These are phyloP conservation scores for Andrena camellia DNA, from an alignment of 2,888 invertebrate genomes.

Conservation along the genomic window DNA sequence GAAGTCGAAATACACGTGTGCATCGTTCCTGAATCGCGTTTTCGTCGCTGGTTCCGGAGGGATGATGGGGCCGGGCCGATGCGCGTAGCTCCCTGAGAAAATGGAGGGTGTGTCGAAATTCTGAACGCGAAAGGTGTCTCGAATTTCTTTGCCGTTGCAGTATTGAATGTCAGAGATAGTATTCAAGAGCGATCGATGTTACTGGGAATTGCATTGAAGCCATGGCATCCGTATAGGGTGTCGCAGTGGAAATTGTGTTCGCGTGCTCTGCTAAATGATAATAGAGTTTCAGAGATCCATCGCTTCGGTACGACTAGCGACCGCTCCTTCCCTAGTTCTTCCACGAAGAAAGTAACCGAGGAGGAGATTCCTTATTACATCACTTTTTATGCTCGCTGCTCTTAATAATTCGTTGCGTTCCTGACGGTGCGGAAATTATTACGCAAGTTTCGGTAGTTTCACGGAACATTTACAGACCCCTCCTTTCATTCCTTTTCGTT, in stretches of 20 bases:
- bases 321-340: not conserved
- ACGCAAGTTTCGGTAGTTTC: constrained; percentile 40
- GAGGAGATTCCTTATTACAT: not conserved
- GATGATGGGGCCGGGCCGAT: not conserved
- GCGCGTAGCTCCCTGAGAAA: not conserved
- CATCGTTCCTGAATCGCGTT: constrained; percentile 16
- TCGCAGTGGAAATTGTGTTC: not conserved
- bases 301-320: not conserved
- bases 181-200: not conserved
- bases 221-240: too few species aligned
- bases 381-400: not conserved
- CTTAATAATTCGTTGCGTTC: constrained; percentile 40
- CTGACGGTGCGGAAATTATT: constrained; percentile 37
- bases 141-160: not conserved
- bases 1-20: constrained; percentile 20
- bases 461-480: constrained; percentile 14
- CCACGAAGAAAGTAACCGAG: not conserved
- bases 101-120: constrained; percentile 12
- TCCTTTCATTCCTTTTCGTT: constrained; percentile 35
- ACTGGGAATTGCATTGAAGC: not conserved
- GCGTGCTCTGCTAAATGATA: not conserved
- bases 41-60: not conserved
- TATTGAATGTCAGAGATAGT: not conserved
- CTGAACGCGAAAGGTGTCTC: not conserved
- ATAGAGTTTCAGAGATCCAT: not conserved